Percentiles rank a stretch among this genome's conserved stretches.
These are phyloP conservation scores for Ovis canadensis DNA, from an alignment of 2,113 vertebrate species.

Conservation along the genomic window DNA sequence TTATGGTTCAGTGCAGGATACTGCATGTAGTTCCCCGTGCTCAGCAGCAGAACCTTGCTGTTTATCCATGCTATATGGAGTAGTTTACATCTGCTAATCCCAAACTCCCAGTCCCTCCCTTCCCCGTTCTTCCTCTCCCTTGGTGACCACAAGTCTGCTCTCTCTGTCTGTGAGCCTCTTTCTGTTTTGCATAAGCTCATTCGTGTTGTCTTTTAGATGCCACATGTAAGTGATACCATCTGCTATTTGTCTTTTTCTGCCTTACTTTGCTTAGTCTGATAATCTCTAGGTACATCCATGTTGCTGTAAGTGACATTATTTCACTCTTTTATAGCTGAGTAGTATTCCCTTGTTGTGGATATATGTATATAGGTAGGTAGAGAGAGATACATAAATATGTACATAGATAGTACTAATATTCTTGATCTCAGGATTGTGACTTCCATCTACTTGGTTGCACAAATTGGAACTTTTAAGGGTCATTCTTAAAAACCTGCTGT, in stretches of 20 bases:
- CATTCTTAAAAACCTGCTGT: neutral
- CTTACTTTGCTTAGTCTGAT: neutral
- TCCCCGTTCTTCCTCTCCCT: neutral
- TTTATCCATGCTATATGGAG: neutral
- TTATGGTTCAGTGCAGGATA: neutral
- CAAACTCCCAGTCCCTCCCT: neutral
- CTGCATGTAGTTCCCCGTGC: neutral
- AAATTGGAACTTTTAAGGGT: neutral
- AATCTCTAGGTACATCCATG: neutral
- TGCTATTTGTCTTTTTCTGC: neutral
- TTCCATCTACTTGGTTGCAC: neutral
- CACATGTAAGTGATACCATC: neutral
- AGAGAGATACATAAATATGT: neutral
- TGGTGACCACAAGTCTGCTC: neutral
- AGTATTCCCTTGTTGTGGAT: neutral
- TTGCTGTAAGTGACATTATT: neutral
- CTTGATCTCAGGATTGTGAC: neutral
- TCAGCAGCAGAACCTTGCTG: neutral
- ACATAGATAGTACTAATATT: neutral
- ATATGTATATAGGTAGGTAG: neutral
- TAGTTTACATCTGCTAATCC: neutral
- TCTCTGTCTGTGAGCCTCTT: neutral
- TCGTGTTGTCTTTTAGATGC: neutral
- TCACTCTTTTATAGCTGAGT: neutral
- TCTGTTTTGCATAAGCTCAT: neutral